A percentile compares a stretch with the other conserved stretches of the same genome.
These are phyloP conservation scores for Xyliphius kryptos DNA, from an alignment of 2,113 vertebrate species.

Conservation along the genomic window DNA sequence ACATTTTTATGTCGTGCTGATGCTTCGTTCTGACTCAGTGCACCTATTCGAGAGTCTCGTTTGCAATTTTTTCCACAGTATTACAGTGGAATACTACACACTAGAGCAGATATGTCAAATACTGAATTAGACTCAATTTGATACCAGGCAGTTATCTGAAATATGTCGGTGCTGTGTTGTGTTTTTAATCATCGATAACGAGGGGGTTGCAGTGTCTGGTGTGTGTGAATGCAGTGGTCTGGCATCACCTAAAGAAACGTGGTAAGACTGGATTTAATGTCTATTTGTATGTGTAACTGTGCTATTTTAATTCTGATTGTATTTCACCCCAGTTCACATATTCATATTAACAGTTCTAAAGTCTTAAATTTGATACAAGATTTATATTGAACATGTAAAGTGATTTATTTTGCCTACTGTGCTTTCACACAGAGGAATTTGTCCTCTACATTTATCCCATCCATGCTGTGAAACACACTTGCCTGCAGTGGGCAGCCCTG, in stretches of 20 bases:
- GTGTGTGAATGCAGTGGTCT: too few relatives aligned
- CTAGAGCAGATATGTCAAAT: background rate
- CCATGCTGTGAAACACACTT: too few relatives aligned
- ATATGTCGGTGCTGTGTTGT: constrained; percentile 1
- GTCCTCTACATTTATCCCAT: too few relatives aligned
- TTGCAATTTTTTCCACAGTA: constrained; percentile 9
- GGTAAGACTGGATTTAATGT: background rate
- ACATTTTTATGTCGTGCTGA: constrained; percentile 3
- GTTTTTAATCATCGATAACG: background rate
- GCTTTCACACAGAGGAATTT: too few relatives aligned
- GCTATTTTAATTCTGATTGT: too few relatives aligned
- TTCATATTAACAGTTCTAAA: too few relatives aligned
- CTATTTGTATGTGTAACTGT: too few relatives aligned
- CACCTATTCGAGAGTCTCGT: constrained; percentile 17
- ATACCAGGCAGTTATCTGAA: constrained; percentile 3
- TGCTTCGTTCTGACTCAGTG: constrained; percentile 29
- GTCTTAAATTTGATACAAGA: too few relatives aligned
- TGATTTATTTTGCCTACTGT: too few relatives aligned
- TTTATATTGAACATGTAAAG: background rate
- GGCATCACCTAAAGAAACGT: too few relatives aligned
- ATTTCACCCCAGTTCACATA: too few relatives aligned
- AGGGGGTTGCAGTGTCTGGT: background rate
- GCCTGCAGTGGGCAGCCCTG: too few relatives aligned
- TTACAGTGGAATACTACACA: background rate
- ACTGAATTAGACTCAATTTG: background rate